These are phyloP conservation scores for Leuciscus idus DNA, from an alignment of 2,113 vertebrate species.

Conservation along the genomic window DNA sequence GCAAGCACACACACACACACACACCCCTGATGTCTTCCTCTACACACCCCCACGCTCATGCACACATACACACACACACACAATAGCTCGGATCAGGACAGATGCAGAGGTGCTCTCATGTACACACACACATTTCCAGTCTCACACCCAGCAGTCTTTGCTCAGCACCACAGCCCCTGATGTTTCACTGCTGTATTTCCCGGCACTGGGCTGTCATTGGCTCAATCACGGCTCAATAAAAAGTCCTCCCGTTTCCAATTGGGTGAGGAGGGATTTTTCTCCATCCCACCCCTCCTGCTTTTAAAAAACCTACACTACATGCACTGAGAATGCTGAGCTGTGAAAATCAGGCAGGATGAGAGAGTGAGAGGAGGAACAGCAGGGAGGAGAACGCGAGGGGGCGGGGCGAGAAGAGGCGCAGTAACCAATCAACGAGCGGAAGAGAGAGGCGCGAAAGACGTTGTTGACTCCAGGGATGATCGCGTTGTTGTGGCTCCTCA, in stretches of 20 bases:
- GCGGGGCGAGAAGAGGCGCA: slow-evolving; percentile 3
- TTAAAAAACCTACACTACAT: slow-evolving; percentile 40
- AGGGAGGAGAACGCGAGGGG: neutral
- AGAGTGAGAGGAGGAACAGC: slow-evolving; percentile 7
- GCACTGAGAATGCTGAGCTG: slow-evolving; percentile 71
- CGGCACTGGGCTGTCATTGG: slow-evolving; percentile 75
- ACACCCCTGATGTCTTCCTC: slow-evolving; percentile 9
- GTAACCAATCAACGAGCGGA: neutral
- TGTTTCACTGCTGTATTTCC: slow-evolving; percentile 77
- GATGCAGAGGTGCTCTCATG: slow-evolving; percentile 44
- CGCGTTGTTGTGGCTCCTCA: neutral
- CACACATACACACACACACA: slow-evolving; percentile 50
- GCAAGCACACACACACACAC: slow-evolving; percentile 2
- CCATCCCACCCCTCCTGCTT: slow-evolving; percentile 61
- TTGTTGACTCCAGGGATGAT: neutral
- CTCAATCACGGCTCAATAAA: slow-evolving; percentile 67
- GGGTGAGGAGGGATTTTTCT: slow-evolving; percentile 58
- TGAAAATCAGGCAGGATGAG: slow-evolving; percentile 57
- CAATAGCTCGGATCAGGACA: slow-evolving; percentile 48
- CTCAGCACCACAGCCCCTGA: slow-evolving; percentile 64
- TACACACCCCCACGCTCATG: neutral
- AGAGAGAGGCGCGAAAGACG: neutral
- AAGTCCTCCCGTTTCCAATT: slow-evolving; percentile 65
- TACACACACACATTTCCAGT: slow-evolving; percentile 63
- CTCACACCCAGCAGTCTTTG: slow-evolving; percentile 67